Percentiles rank a stretch among this genome's conserved stretches.
Evolutionary conservation across 2,888 invertebrate species (phyloP).

Genomic region (Ypsolopha scabrella): DNA sequence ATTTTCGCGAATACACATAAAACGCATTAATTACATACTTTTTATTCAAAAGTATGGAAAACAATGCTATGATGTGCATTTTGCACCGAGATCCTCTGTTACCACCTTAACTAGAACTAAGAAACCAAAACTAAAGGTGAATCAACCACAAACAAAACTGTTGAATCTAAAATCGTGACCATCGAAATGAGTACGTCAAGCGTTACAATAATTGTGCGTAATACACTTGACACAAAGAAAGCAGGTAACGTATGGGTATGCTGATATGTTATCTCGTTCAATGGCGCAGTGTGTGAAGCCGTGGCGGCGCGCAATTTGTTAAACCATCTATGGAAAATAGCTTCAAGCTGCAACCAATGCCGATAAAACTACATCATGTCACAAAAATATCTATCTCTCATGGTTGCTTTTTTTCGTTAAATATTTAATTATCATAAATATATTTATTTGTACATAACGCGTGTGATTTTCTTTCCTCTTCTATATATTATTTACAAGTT

Average conservation of each 20-base stretch:
- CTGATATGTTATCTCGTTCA: too few species aligned
- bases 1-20: too few species aligned
- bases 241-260: not conserved
- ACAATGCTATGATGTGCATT: too few species aligned
- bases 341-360: slow-evolving; percentile 32
- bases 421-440: slow-evolving; percentile 42
- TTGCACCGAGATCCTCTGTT: too few species aligned
- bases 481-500: slow-evolving; percentile 58
- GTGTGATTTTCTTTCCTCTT: slow-evolving; percentile 35
- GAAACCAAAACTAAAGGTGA: too few species aligned
- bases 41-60: too few species aligned
- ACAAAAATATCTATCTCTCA: slow-evolving; percentile 61
- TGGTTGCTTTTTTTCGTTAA: slow-evolving; percentile 32
- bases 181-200: too few species aligned
- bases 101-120: too few species aligned
- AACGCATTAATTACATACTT: too few species aligned
- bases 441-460: slow-evolving; percentile 63
- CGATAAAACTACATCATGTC: slow-evolving; percentile 56
- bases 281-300: slow-evolving; percentile 54
- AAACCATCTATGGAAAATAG: slow-evolving; percentile 49
- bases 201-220: not conserved
- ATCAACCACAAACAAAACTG: too few species aligned
- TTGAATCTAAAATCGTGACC: too few species aligned
- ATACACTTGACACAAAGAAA: not conserved
- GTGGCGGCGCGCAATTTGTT: slow-evolving; percentile 20